A percentile compares a stretch with the other conserved stretches of the same genome.
Evolutionary conservation across 2,797 vertebrate genomes (phyloP).

Genomic region (Peromyscus attwateri): DNA sequence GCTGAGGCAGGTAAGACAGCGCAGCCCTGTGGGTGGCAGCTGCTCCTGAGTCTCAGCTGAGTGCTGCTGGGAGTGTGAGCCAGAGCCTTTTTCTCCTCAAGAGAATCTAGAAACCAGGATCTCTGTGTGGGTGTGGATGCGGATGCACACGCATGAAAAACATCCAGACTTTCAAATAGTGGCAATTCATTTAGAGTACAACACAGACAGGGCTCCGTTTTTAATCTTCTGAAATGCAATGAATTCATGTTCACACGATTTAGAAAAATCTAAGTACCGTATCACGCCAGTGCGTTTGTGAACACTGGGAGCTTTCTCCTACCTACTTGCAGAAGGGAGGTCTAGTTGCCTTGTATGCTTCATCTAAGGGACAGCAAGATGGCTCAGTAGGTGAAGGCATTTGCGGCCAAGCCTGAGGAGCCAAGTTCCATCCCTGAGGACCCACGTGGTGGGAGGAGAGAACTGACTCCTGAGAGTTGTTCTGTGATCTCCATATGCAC

Average conservation of each 20-base stretch:
- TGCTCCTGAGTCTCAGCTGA: background rate
- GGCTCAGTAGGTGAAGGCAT: background rate
- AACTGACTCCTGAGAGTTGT: background rate
- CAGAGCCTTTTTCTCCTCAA: background rate
- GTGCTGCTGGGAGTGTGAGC: background rate
- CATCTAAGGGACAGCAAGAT: background rate
- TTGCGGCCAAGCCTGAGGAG: background rate
- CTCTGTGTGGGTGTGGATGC: background rate
- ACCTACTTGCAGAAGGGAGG: background rate
- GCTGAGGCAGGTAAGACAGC: background rate
- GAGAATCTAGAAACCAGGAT: slow-evolving; percentile 11
- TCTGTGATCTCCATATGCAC: background rate
- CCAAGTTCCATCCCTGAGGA: no score
- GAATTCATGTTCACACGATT: slow-evolving; percentile 22
- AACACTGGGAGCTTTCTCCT: background rate
- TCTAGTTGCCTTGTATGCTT: background rate
- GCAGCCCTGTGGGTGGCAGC: background rate
- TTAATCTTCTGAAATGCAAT: background rate
- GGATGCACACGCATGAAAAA: background rate
- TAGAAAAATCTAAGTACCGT: background rate
- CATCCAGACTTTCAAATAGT: background rate
- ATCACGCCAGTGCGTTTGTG: background rate
- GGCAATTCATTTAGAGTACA: background rate
- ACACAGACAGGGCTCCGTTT: background rate
- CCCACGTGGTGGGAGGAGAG: background rate